Evolutionary conservation across 2,797 vertebrate species (phyloP).

Genomic region (Lutjanus campechanus): DNA sequence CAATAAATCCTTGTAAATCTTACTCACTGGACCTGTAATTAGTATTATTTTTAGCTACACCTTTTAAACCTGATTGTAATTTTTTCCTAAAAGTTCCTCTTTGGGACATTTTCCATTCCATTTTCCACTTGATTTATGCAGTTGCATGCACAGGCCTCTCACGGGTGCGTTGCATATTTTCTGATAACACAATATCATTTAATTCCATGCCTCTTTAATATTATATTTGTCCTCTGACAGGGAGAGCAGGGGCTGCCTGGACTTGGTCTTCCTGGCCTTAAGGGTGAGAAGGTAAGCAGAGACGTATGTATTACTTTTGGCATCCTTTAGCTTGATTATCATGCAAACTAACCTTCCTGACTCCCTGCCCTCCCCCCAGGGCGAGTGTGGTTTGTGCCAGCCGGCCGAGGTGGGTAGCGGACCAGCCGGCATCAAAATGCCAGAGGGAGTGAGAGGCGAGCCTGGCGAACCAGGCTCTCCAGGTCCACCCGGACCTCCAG

Average conservation of each 20-base stretch:
- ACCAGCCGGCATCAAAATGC: slow-evolving; percentile 62
- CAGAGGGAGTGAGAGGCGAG: slow-evolving; percentile 56
- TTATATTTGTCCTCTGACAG: slow-evolving; percentile 61
- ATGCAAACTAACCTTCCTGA: slow-evolving; percentile 10
- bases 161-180: background rate
- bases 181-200: background rate
- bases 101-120: background rate
- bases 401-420: slow-evolving; percentile 67
- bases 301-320: slow-evolving; percentile 2
- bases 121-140: background rate
- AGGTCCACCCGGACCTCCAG: slow-evolving; percentile 78
- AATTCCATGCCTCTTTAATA: background rate
- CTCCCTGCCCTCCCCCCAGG: slow-evolving; percentile 63
- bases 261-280: slow-evolving; percentile 70
- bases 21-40: background rate
- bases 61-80: background rate
- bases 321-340: slow-evolving; percentile 16
- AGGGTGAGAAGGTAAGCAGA: slow-evolving; percentile 83
- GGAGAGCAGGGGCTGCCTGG: slow-evolving; percentile 81
- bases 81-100: background rate
- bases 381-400: slow-evolving; percentile 80
- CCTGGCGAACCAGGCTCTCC: slow-evolving; percentile 71
- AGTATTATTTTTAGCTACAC: background rate
- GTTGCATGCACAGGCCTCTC: background rate
- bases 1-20: too few species aligned